A percentile compares a stretch with the other conserved stretches of the same genome.
phyloP scores from a whole-genome alignment of 2,797 vertebrate species.

The Buphagus erythrorhynchus region DNA sequence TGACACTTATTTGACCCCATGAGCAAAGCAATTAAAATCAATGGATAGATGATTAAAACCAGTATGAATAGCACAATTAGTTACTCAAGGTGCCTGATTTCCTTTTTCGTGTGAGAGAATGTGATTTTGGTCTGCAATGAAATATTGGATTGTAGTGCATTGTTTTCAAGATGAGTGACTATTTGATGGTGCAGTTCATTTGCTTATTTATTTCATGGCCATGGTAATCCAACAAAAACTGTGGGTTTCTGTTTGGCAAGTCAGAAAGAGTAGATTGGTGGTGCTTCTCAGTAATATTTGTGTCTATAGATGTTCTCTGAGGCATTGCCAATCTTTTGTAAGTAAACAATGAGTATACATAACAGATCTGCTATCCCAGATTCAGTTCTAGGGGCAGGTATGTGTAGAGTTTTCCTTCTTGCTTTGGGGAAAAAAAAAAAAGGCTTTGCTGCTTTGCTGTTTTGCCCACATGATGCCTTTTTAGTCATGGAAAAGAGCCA shows the following conservation, averaged over 20 bases:
- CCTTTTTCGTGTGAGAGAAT: background rate
- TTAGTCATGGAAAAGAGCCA: background rate
- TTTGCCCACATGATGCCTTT: background rate
- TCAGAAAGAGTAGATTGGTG: background rate
- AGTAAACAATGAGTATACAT: background rate
- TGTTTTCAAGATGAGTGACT: background rate
- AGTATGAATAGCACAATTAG: background rate
- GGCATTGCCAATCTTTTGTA: background rate
- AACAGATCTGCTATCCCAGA: background rate
- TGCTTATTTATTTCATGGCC: background rate
- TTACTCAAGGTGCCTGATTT: background rate
- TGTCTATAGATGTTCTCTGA: background rate
- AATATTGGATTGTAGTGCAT: background rate
- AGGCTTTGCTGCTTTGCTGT: too few species aligned
- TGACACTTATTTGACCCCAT: background rate
- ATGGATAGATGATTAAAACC: background rate
- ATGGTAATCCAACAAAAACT: background rate
- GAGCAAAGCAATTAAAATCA: background rate
- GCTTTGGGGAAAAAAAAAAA: background rate
- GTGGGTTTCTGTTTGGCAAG: background rate
- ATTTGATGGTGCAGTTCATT: background rate
- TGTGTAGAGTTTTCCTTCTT: background rate
- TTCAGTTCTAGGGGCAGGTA: background rate
- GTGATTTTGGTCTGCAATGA: background rate
- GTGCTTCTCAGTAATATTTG: background rate